Conservation (phyloP, 2,888 invertebrate species). For the Linhomoeus sp. region DNA sequence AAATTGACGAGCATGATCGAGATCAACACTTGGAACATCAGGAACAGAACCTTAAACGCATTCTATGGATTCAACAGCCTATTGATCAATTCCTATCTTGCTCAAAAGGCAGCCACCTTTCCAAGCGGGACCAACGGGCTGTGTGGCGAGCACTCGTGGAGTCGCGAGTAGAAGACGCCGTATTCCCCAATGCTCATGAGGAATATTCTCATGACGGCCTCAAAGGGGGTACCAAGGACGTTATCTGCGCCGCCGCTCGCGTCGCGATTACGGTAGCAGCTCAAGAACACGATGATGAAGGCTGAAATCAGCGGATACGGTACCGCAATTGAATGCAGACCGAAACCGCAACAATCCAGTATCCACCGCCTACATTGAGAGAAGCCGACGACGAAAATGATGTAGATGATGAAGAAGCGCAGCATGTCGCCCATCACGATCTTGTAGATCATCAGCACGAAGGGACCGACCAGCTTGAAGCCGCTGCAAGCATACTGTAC, state of each 20-base stretch:
- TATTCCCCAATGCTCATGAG: slow-evolving; percentile 93
- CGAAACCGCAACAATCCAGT: background rate
- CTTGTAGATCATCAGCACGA: slow-evolving; percentile 96
- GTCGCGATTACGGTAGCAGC: slow-evolving; percentile 10
- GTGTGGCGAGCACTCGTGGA: slow-evolving; percentile 50
- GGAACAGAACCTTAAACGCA: slow-evolving; percentile 61
- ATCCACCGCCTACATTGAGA: slow-evolving; percentile 52
- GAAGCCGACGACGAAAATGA: slow-evolving; percentile 90
- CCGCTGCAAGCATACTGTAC: slow-evolving; percentile 42
- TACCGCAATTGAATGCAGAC: background rate
- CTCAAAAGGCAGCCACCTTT: too few species aligned
- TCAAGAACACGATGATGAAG: slow-evolving; percentile 33
- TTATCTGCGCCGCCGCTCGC: too few species aligned
- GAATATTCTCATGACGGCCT: slow-evolving; percentile 92
- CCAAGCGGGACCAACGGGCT: too few species aligned
- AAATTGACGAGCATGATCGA: slow-evolving; percentile 85
- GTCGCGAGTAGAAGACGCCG: slow-evolving; percentile 75
- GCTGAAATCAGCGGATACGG: slow-evolving; percentile 5
- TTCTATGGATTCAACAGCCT: too few species aligned
- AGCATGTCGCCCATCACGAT: slow-evolving; percentile 91
- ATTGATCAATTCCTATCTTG: too few species aligned
- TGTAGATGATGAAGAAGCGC: slow-evolving; percentile 82
- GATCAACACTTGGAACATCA: slow-evolving; percentile 92
- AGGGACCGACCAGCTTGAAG: slow-evolving; percentile 89
- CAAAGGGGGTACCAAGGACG: slow-evolving; percentile 46